phyloP scores from a whole-genome alignment of 2,113 vertebrate genomes.

The Salvelinus namaycush region DNA sequence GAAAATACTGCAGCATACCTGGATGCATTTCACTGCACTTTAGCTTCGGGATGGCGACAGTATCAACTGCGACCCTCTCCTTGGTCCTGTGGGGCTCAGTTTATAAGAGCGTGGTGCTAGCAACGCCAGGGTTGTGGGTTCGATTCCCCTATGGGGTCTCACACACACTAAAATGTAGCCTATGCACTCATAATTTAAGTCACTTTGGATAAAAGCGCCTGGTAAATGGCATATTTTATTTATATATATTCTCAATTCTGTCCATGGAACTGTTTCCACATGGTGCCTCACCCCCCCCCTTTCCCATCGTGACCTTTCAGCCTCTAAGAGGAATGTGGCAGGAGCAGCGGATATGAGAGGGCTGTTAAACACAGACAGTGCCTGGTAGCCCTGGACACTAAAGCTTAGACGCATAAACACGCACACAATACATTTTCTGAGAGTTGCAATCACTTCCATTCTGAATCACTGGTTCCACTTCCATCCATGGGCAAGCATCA shows the following conservation, averaged over 20 bases:
- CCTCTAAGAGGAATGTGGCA: slow-evolving; percentile 45
- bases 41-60: not conserved
- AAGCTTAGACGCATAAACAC: slow-evolving; percentile 8
- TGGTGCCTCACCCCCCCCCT: not conserved
- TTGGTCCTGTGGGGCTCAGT: not conserved
- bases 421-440: slow-evolving; percentile 59
- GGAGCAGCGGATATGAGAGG: slow-evolving; percentile 20
- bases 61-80: not conserved
- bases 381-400: too few species aligned
- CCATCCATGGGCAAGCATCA: slow-evolving; percentile 38
- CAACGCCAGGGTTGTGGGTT: too few species aligned
- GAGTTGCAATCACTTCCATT: slow-evolving; percentile 54
- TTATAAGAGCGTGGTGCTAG: not conserved
- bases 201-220: too few species aligned
- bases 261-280: not conserved
- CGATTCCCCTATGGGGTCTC: not conserved
- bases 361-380: not conserved
- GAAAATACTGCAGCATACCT: slow-evolving; percentile 24
- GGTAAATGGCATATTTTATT: too few species aligned
- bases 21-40: slow-evolving; percentile 15
- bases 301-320: slow-evolving; percentile 21
- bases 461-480: slow-evolving; percentile 60
- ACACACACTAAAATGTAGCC: not conserved
- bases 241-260: not conserved
- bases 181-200: not conserved